phyloP scores from a whole-genome alignment of 1,140 invertebrate genomes.

The Pararge aegeria region DNA sequence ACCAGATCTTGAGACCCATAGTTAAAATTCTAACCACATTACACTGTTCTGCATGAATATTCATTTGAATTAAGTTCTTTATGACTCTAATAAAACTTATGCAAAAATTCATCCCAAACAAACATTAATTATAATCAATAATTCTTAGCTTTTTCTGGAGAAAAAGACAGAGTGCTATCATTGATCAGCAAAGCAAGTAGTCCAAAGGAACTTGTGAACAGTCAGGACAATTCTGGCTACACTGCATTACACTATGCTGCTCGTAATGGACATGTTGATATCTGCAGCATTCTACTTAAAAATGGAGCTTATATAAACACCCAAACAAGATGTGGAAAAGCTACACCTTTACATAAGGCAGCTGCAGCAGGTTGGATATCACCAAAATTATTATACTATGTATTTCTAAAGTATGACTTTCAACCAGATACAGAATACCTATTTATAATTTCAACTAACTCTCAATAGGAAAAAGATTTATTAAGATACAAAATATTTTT shows the following conservation, averaged over 20 bases:
- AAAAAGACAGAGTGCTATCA: slow-evolving; percentile 81
- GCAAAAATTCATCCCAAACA: too few species aligned
- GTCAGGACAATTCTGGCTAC: slow-evolving; percentile 85
- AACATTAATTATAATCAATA: neutral
- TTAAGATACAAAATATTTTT: too few species aligned
- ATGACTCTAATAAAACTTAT: too few species aligned
- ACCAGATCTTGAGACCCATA: too few species aligned
- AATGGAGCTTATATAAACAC: slow-evolving; percentile 87
- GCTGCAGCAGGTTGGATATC: slow-evolving; percentile 81
- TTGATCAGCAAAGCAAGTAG: slow-evolving; percentile 82
- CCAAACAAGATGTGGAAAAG: slow-evolving; percentile 85
- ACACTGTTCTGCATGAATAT: too few species aligned
- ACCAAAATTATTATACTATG: too few species aligned
- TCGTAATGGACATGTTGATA: slow-evolving; percentile 85
- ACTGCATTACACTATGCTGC: slow-evolving; percentile 93
- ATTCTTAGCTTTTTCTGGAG: slow-evolving; percentile 83
- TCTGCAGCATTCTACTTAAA: slow-evolving; percentile 85
- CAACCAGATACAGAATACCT: too few species aligned
- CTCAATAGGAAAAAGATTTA: too few species aligned
- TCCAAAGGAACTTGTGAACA: slow-evolving; percentile 74
- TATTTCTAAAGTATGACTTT: too few species aligned
- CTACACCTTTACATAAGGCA: slow-evolving; percentile 91
- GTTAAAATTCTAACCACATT: too few species aligned
- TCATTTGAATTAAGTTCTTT: too few species aligned
- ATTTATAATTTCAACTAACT: too few species aligned